Evolutionary conservation across 2,888 invertebrate genomes (phyloP), one percentile per base, ranked within the genome.

Genomic region (Cryptophagus acutangulus): DNA sequence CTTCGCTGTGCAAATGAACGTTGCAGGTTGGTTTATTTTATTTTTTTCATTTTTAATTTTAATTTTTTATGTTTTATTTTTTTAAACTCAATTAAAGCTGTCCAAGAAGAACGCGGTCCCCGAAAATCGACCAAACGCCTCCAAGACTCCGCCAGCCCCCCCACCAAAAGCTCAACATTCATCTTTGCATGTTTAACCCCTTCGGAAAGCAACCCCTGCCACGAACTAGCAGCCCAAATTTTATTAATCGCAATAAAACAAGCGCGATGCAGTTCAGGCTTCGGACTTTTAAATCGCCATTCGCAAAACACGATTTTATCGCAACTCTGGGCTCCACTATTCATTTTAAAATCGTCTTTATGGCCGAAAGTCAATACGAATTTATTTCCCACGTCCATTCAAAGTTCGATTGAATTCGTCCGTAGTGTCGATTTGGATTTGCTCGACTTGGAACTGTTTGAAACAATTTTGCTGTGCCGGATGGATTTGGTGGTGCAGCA

Each of bases 71-170:
- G 29, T n/a, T n/a, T n/a, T 9, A 9, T 29, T 6, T 29, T 20
- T n/a, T 20, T 20, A n/a, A n/a, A n/a, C n/a, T 45, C 39, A 38
- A 43, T 57, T 57, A 30, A 55, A 85, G 88, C 89, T 12, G 89
- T 89, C 0, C 89, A 90, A 70, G 84, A 86, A 63, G 89, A 89
- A 65, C 73, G 89, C 38, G 89, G 89, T 1, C 89, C 89, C 0
- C 71, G 88, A 40, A 78, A 76, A 62, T 54, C 67, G 31, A 60
- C 69, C 62, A 39, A 31, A 15, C 31, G n/a, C 40, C 28, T 17
- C 28, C 13, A 17, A 37, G 5, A 1, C 10, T n/a, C 17, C 31
- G 8, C 28, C 8, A 33, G 25, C 17, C 14, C 18, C 4, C 38
- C 38, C 33, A 26, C 36, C 14, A 47, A 34, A 17, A 29, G 39